Conservation (phyloP, 2,113 vertebrate genomes). For the Periophthalmus modestus region DNA sequence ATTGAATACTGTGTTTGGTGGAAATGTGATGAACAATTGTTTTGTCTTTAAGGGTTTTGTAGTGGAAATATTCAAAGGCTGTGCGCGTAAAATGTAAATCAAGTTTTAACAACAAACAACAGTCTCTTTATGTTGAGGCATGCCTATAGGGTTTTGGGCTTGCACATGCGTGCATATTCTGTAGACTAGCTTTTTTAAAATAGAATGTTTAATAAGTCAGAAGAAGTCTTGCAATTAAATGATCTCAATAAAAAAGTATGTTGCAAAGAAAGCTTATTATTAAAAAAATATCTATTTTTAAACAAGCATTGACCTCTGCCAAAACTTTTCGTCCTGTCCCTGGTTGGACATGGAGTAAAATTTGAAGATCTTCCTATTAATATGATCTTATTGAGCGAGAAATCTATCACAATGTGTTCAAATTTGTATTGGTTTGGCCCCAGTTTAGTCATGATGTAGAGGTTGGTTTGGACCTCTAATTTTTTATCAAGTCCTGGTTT, state of each 20-base stretch:
- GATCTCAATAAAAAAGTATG: too few species aligned
- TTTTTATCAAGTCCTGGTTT: too few species aligned
- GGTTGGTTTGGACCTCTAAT: not conserved
- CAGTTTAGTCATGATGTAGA: too few species aligned
- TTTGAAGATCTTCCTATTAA: not conserved
- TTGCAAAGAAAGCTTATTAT: not conserved
- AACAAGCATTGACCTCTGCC: not conserved
- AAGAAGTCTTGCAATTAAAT: not conserved
- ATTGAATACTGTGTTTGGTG: constrained; percentile 37
- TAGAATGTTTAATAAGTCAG: not conserved
- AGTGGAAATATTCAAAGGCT: constrained; percentile 15
- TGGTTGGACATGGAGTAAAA: too few species aligned
- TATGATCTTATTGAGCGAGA: not conserved
- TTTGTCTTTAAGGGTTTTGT: constrained; percentile 28
- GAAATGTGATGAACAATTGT: constrained; percentile 20
- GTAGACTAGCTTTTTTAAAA: not conserved
- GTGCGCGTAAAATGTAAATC: constrained; percentile 14
- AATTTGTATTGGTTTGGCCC: not conserved
- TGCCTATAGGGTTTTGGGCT: not conserved
- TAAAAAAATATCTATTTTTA: not conserved
- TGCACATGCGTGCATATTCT: not conserved
- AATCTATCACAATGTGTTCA: not conserved
- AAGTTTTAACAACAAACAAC: constrained; percentile 8
- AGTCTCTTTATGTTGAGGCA: not conserved
- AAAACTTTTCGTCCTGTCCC: too few species aligned